Conservation (phyloP, 2,888 invertebrate species). For the Drosophila nr. perissopoda region DNA sequence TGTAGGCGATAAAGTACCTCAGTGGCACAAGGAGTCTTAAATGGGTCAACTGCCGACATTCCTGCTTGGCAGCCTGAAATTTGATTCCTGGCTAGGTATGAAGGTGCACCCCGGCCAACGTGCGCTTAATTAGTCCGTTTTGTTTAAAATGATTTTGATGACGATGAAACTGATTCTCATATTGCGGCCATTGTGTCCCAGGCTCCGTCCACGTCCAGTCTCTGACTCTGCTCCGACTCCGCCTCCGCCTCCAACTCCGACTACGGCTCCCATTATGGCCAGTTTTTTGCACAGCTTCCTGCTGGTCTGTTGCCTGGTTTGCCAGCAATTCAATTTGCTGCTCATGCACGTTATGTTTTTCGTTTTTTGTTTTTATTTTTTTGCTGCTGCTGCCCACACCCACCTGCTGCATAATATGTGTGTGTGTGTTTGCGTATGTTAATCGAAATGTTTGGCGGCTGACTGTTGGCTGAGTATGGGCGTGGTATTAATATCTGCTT, state of each 20-base stretch:
- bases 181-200: not conserved
- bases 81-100: not conserved
- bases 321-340: constrained; percentile 74
- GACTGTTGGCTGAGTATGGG: constrained; percentile 37
- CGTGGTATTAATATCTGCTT: constrained; percentile 30
- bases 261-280: constrained; percentile 5
- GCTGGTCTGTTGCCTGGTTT: constrained; percentile 51
- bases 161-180: constrained; percentile 56
- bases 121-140: constrained; percentile 78
- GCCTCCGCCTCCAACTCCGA: not conserved
- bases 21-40: not conserved
- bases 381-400: constrained; percentile 4
- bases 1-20: not conserved
- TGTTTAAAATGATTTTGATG: constrained; percentile 76
- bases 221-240: constrained; percentile 6
- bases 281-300: constrained; percentile 49
- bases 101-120: constrained; percentile 33
- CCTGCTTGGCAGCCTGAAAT: not conserved
- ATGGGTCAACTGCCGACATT: not conserved
- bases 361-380: not conserved
- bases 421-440: constrained; percentile 72
- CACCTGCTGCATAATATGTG: not conserved
- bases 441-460: constrained; percentile 76
- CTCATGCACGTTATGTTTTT: constrained; percentile 43
- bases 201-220: not conserved